phyloP scores from a whole-genome alignment of 2,888 invertebrate genomes.

The Sesamia inferens region DNA sequence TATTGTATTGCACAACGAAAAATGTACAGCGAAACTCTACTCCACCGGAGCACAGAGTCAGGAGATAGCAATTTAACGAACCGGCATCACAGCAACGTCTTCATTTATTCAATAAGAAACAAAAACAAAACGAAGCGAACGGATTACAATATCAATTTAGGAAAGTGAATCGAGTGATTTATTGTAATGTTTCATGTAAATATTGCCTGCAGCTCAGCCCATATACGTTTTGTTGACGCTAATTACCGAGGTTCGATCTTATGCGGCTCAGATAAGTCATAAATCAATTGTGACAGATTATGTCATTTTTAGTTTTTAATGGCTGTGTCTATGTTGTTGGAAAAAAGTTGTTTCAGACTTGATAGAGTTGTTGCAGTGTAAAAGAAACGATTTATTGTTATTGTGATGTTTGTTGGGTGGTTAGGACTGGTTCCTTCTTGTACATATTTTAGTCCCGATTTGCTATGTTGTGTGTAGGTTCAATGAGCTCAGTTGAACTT shows the following conservation, averaged over 20 bases:
- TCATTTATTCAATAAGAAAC: conserved; percentile 87
- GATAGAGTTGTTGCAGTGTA: conserved; percentile 44
- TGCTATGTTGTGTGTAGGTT: not conserved
- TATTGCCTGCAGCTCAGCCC: conserved; percentile 72
- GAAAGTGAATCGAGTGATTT: conserved; percentile 89
- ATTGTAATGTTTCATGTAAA: conserved; percentile 85
- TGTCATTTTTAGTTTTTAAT: conserved; percentile 64
- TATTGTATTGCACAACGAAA: conserved; percentile 25
- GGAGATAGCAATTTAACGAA: conserved; percentile 89
- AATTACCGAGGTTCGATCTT: conserved; percentile 69
- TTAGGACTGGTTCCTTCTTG: conserved; percentile 19
- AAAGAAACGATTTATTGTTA: conserved; percentile 45
- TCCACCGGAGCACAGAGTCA: conserved; percentile 70
- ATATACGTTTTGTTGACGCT: conserved; percentile 70
- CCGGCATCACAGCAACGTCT: conserved; percentile 86
- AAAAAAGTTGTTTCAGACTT: conserved; percentile 42
- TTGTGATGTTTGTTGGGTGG: conserved; percentile 26
- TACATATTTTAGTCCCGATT: conserved; percentile 24
- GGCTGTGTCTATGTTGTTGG: conserved; percentile 32
- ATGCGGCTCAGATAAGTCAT: conserved; percentile 50
- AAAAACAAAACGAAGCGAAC: conserved; percentile 81
- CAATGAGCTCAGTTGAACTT: not conserved
- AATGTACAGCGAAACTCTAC: conserved; percentile 30
- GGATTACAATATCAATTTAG: conserved; percentile 90
- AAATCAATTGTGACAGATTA: conserved; percentile 62